Evolutionary conservation across 64 coral and sea anemone genomes (phyloP), one percentile per base, ranked within the genome.

Genomic region (Exaiptasia diaphana): DNA sequence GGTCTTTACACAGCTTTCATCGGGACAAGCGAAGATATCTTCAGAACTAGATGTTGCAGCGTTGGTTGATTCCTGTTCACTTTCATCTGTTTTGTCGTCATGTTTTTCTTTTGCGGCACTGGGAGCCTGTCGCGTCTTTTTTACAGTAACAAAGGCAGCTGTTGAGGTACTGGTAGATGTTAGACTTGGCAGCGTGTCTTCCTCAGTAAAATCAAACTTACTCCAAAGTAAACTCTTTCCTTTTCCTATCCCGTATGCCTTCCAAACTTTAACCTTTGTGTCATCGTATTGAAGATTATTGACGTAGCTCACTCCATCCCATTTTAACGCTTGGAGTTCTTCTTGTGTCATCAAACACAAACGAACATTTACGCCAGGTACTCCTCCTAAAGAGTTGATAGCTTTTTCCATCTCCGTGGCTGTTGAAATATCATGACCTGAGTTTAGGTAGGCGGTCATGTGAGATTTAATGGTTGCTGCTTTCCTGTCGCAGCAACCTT

Each of bases 1-100:
- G n/a, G 80, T 35, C 17, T 83, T 15, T 2, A 83, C 67, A 38
- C 80, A 83, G 4, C 79, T 45, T 50, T 82, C 79, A 28, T 82
- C 79, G 21, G 64, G 63, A 55, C 79, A 82, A 68, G 79, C 49
- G 69, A 82, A 82, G 31, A 82, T 6, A 58, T 27, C 15, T 68
- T 54, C 44, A 50, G 13, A 36, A 68, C 13, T 68, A 4, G 43
- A 27, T 30, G 29, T 52, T 35, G 24, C 62, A 30, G 58, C 40
- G n/a, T 67, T 31, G n/a, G 26, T 82, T 24, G 79, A 58, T 58
- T 58, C 54, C 30, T n/a, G 24, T 61, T 61, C 57, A 61, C 57
- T 61, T 3, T 61, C 22, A 26, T 61, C 57, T 26, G 57, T n/a
- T 44, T 49, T 37, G 26, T 65, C 79, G 20, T 67, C 23, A 28